phyloP scores from a whole-genome alignment of 2,113 vertebrate genomes.

The Hydrochoerus hydrochaeris region DNA sequence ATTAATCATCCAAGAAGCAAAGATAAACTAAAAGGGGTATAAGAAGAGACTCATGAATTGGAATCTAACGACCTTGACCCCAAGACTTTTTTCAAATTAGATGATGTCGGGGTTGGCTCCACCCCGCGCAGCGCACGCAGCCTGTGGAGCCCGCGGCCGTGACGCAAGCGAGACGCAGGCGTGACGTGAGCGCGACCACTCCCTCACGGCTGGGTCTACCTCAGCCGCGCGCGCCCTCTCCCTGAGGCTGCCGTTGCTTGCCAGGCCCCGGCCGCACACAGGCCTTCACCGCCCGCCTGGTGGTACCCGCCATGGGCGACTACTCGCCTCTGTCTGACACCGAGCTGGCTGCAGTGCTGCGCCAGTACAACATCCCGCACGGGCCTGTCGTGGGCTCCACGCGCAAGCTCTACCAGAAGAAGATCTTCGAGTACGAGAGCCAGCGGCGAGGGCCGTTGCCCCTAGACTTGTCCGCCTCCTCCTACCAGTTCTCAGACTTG shows the following conservation, averaged over 20 bases:
- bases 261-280: neutral
- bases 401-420: constrained; percentile 82
- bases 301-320: constrained; percentile 76
- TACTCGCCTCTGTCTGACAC: constrained; percentile 78
- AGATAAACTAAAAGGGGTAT: constrained; percentile 98
- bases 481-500: constrained; percentile 53
- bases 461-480: constrained; percentile 10
- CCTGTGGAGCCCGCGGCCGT: neutral
- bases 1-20: constrained; percentile 98
- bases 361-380: constrained; percentile 80
- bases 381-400: constrained; percentile 82
- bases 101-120: neutral
- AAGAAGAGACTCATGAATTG: constrained; percentile 97
- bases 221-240: neutral
- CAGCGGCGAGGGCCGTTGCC: constrained; percentile 71
- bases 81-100: too few species aligned
- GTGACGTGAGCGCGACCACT: constrained; percentile 48
- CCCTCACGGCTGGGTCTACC: neutral
- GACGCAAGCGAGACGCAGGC: neutral
- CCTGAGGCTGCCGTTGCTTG: neutral
- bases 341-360: constrained; percentile 78
- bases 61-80: constrained; percentile 88
- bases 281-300: neutral
- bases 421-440: constrained; percentile 81
- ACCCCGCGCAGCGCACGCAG: neutral